These are phyloP conservation scores for Mesochorus sp. DNA, from an alignment of 2,888 invertebrate genomes.

Conservation along the genomic window DNA sequence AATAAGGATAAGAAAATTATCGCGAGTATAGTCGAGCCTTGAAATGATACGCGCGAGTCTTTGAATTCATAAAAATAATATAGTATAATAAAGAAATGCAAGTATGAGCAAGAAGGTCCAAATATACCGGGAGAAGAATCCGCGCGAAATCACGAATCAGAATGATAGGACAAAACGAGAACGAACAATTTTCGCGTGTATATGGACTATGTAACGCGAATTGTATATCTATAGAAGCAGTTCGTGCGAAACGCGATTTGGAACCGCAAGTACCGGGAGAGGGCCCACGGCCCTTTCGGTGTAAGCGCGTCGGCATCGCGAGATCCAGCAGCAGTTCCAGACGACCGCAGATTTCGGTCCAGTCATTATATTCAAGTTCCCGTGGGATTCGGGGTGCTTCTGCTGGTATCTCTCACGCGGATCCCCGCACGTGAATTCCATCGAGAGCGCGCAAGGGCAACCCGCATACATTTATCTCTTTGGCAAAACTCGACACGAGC, in stretches of 20 bases:
- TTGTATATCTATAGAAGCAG: slow-evolving; percentile 12
- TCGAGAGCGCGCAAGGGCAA: slow-evolving; percentile 24
- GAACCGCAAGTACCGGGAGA: slow-evolving; percentile 39
- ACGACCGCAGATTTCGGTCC: slow-evolving; percentile 55
- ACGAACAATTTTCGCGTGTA: slow-evolving; percentile 35
- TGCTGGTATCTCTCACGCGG: slow-evolving; percentile 42
- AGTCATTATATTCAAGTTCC: slow-evolving; percentile 56
- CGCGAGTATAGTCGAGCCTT: no score
- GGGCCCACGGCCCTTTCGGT: slow-evolving; percentile 11
- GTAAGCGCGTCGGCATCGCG: slow-evolving; percentile 32
- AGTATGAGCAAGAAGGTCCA: no score
- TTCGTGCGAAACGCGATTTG: slow-evolving; percentile 48
- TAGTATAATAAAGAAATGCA: no score
- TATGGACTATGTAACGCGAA: neutral
- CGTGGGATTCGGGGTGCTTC: slow-evolving; percentile 45
- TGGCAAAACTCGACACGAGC: slow-evolving; percentile 25
- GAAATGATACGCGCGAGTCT: no score
- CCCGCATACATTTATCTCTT: slow-evolving; percentile 36
- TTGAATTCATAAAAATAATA: no score
- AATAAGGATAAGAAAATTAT: no score
- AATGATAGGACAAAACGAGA: slow-evolving; percentile 18
- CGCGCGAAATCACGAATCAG: neutral
- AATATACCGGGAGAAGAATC: neutral
- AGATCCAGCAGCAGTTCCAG: slow-evolving; percentile 26
- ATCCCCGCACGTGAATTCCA: slow-evolving; percentile 31